Percentiles rank a stretch among this genome's conserved stretches.
These are phyloP conservation scores for Drosophila bifasciata DNA, from an alignment of 1,140 invertebrate genomes.

Conservation along the genomic window DNA sequence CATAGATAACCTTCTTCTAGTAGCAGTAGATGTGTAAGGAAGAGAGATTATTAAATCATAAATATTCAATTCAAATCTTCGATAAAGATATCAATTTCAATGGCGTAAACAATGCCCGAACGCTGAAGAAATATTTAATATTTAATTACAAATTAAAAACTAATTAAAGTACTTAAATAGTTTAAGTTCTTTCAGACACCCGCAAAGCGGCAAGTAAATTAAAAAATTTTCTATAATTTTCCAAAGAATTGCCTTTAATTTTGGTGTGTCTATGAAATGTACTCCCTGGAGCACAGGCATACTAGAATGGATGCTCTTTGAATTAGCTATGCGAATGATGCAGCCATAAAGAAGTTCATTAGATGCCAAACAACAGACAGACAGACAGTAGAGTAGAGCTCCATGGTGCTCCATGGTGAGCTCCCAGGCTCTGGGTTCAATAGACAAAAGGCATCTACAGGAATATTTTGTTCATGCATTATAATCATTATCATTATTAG, in stretches of 20 bases:
- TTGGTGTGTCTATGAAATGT: no score
- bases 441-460: slow-evolving; percentile 52
- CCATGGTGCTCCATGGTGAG: slow-evolving; percentile 2
- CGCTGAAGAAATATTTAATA: no score
- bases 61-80: no score
- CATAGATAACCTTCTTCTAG: not conserved
- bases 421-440: slow-evolving; percentile 35
- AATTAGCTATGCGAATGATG: slow-evolving; percentile 50
- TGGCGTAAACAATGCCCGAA: no score
- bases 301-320: not conserved
- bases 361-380: slow-evolving; percentile 35
- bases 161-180: not conserved
- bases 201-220: no score
- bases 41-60: no score
- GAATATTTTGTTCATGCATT: slow-evolving; percentile 53
- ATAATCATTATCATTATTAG: slow-evolving; percentile 62
- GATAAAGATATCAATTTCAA: not conserved
- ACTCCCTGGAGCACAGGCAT: no score
- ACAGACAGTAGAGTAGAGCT: no score
- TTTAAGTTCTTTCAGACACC: no score
- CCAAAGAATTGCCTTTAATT: no score
- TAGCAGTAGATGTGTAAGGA: not conserved
- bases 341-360: slow-evolving; percentile 58
- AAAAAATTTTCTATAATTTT: no score
- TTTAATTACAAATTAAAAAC: no score